Evolutionary conservation across 2,888 invertebrate genomes (phyloP).

Genomic region (Uloborus plumipes): DNA sequence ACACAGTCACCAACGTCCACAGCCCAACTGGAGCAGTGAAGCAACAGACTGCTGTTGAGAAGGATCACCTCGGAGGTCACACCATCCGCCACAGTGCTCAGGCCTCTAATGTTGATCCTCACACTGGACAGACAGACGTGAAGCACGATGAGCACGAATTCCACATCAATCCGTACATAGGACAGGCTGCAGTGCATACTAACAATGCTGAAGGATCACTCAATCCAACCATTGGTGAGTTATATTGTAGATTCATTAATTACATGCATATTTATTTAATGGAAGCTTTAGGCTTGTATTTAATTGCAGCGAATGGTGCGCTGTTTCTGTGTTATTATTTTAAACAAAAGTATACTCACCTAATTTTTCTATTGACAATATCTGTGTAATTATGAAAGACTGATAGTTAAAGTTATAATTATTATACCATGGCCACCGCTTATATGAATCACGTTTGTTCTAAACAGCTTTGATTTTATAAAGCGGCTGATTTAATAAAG

Average conservation of each 20-base stretch:
- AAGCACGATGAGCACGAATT: conserved; percentile 57
- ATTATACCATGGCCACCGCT: too few species aligned
- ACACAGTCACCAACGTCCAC: conserved; percentile 54
- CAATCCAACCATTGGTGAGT: conserved; percentile 51
- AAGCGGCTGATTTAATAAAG: too few species aligned
- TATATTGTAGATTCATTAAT: not conserved
- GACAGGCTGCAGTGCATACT: conserved; percentile 62
- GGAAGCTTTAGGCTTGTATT: too few species aligned
- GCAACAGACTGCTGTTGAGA: conserved; percentile 56
- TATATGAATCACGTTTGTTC: too few species aligned
- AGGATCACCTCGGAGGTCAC: conserved; percentile 57
- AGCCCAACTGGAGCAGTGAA: conserved; percentile 44
- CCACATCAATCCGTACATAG: conserved; percentile 64
- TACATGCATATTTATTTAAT: not conserved
- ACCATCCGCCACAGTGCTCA: conserved; percentile 57
- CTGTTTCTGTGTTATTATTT: not conserved
- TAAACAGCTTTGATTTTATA: too few species aligned
- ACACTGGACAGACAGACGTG: conserved; percentile 55
- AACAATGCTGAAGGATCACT: conserved; percentile 58
- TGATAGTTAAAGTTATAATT: too few species aligned
- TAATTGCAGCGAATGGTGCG: too few species aligned
- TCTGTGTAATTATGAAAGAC: too few species aligned
- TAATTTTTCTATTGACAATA: too few species aligned
- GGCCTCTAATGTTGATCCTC: conserved; percentile 57
- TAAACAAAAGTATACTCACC: too few species aligned